Evolutionary conservation across 2,888 invertebrate genomes (phyloP).

Genomic region (Zeuzera pyrina): DNA sequence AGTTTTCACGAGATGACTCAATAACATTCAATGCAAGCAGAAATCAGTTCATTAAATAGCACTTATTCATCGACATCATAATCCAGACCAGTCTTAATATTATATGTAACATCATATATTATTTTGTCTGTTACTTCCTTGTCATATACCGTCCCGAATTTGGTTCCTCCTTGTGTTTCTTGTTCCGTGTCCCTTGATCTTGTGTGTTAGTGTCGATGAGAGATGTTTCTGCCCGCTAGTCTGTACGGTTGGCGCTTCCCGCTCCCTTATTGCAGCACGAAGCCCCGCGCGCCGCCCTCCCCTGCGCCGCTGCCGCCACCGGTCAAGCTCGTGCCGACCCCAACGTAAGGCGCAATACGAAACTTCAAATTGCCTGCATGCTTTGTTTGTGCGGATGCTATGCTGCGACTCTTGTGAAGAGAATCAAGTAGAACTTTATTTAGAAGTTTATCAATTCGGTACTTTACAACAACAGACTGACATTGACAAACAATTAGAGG

Average conservation of each 20-base stretch:
- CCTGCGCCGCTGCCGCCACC: conserved; percentile 85
- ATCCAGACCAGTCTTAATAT: no score
- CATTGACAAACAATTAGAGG: no score
- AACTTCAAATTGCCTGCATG: conserved; percentile 55
- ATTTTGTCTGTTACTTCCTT: conserved; percentile 20
- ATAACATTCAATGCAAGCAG: neutral
- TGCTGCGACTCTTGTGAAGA: conserved; percentile 38
- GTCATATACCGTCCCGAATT: neutral
- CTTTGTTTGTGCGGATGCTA: conserved; percentile 60
- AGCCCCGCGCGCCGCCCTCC: conserved; percentile 84
- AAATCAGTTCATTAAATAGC: conserved; percentile 27
- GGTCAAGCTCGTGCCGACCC: conserved; percentile 82
- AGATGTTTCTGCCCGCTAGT: conserved; percentile 79
- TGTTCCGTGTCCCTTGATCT: conserved; percentile 20
- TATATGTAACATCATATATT: conserved; percentile 22
- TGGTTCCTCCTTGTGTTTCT: conserved; percentile 15
- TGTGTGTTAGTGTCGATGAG: conserved; percentile 67
- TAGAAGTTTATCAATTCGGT: neutral
- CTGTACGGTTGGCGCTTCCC: conserved; percentile 97
- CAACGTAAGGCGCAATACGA: conserved; percentile 73
- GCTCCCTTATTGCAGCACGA: conserved; percentile 96
- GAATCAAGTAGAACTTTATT: no score
- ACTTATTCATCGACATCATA: conserved; percentile 44
- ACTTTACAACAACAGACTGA: neutral
- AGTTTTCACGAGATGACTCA: neutral